A percentile compares a stretch with the other conserved stretches of the same genome.
phyloP scores from a whole-genome alignment of 2,797 vertebrate genomes.

The Anolis apletophallus region DNA sequence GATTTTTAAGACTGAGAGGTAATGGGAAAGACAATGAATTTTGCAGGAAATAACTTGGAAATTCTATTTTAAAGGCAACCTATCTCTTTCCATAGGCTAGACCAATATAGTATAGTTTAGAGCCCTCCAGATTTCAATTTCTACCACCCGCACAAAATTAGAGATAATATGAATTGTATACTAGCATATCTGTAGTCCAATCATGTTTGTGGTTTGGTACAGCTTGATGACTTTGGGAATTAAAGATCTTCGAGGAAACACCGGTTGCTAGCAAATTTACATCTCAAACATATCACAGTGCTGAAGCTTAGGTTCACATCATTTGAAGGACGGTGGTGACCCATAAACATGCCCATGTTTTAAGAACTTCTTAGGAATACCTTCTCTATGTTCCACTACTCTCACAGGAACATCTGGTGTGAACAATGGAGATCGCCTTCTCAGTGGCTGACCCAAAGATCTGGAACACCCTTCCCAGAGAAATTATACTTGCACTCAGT shows the following conservation, averaged over 20 bases:
- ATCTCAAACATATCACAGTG: too few relatives aligned
- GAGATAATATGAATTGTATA: not conserved
- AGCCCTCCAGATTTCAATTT: not conserved
- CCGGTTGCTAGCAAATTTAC: too few relatives aligned
- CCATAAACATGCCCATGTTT: too few relatives aligned
- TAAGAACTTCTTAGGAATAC: too few relatives aligned
- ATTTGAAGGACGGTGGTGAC: too few relatives aligned
- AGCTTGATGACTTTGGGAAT: not conserved
- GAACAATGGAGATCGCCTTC: too few relatives aligned
- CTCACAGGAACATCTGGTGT: too few relatives aligned
- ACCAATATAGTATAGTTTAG: not conserved
- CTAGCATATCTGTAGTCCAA: not conserved
- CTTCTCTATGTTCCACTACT: too few relatives aligned
- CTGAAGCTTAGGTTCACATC: too few relatives aligned
- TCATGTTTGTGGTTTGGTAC: not conserved
- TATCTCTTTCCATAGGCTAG: not conserved
- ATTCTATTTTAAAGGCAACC: not conserved
- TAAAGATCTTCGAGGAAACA: not conserved
- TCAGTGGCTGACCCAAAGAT: too few relatives aligned
- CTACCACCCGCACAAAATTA: not conserved
- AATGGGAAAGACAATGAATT: not conserved
- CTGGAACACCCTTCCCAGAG: too few relatives aligned
- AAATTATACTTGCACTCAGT: too few relatives aligned
- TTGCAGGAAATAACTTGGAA: not conserved
- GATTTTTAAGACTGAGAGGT: not conserved